Base-by-base conservation (phyloP, 2,113 vertebrate genomes). In the Apistogramma diplotaenia region DNA sequence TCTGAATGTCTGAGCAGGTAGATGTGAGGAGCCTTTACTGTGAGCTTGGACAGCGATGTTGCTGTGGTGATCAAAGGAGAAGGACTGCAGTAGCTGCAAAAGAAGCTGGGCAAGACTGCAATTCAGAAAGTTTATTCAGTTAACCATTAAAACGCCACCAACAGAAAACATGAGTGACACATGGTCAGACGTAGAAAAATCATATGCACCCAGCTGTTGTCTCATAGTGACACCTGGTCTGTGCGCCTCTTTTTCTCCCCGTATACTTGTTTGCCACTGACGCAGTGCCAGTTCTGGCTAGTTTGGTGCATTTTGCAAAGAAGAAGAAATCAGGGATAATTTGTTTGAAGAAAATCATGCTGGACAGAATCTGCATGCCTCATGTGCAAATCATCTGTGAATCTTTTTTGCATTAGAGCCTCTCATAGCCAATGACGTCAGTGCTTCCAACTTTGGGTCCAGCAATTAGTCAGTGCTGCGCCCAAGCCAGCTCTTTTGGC, bases 11-110 rank as follows among this genome's bases (percentile, higher is more conserved):
- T 61, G 73, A 74, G 43, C 79, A 94, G 94, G 93, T 94, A 6
- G 54, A 89, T 90, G 19, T 91, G 93, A 21, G 92, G 95, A 25
- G 94, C 93, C 76, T 87, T 94, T 77, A 91, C 93, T 79, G 92
- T 96, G 74, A 94, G 90, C 43, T 13, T 95, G 93, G 94, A 95
- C 74, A 93, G 94, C 56, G 85, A 90, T 2, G 93, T 96, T 88
- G 94, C 94, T 58, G 81, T 93, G 78, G 94, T 95, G 54, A 90
- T 94, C 23, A 95, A 94, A 84, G 93, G 92, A 54, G 62, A 91
- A 8, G 93, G 95, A 56, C 56, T 56, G 56, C 18, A 12, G 85
- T 93, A 4, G 89, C 35, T 91, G 2, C 85, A 87, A 58, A 85
- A 82, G 35, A 81, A 81, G 55, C 40, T 51, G 65, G 18, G 92